These are phyloP conservation scores for Oligia fasciuncula DNA, from an alignment of 2,888 invertebrate species.

Conservation along the genomic window DNA sequence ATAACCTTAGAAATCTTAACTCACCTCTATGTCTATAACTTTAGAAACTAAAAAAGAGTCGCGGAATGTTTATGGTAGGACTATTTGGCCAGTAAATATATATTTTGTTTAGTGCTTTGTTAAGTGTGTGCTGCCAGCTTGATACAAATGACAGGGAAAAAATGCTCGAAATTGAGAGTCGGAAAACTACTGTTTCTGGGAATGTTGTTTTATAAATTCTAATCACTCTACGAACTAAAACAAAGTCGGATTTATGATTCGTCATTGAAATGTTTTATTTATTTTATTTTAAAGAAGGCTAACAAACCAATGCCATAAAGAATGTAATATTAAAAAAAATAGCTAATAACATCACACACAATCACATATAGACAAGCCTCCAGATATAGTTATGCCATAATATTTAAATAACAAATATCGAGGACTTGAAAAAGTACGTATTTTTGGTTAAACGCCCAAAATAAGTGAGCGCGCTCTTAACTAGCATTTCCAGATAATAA, in stretches of 20 bases:
- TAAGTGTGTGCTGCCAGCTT: too few relatives aligned
- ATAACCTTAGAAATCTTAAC: not conserved
- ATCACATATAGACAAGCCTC: too few relatives aligned
- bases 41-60: not conserved
- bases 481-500: not conserved
- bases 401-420: not conserved
- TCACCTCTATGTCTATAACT: not conserved
- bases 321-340: too few relatives aligned
- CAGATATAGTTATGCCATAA: not conserved
- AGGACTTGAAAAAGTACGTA: not conserved
- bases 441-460: not conserved
- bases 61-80: not conserved
- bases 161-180: not conserved
- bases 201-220: not conserved
- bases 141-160: not conserved
- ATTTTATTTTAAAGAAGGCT: too few relatives aligned
- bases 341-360: too few relatives aligned
- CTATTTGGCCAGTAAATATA: not conserved
- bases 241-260: not conserved
- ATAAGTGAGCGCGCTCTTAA: not conserved
- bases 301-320: too few relatives aligned
- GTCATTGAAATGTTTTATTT: not conserved
- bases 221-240: not conserved
- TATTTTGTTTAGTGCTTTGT: too few relatives aligned
- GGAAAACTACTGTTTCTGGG: too few relatives aligned